phyloP scores from a whole-genome alignment of 2,113 vertebrate genomes.

The Solenodon paradoxus region DNA sequence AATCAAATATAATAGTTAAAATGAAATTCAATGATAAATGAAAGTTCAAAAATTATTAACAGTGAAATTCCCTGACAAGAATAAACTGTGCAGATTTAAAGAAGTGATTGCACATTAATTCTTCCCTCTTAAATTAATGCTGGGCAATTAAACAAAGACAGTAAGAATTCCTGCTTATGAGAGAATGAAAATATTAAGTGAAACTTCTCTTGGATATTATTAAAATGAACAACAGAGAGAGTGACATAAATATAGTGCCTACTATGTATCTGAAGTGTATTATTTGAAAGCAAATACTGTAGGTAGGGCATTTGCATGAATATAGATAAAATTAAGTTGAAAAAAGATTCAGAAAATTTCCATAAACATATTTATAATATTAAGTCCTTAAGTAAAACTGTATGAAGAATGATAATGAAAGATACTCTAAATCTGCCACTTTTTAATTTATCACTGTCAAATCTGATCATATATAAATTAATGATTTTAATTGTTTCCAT shows the following conservation, averaged over 20 bases:
- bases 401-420: neutral
- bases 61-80: neutral
- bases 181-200: neutral
- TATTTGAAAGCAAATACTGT: neutral
- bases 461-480: constrained; percentile 38
- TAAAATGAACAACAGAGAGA: neutral
- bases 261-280: neutral
- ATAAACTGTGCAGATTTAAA: neutral
- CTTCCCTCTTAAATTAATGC: neutral
- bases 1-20: neutral
- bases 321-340: neutral
- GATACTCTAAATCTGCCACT: neutral
- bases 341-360: neutral
- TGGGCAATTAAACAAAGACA: neutral
- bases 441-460: constrained; percentile 40
- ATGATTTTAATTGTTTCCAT: constrained; percentile 18
- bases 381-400: neutral
- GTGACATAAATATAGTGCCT: neutral
- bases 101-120: neutral
- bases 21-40: neutral
- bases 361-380: neutral
- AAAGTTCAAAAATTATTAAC: neutral
- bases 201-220: neutral
- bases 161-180: neutral
- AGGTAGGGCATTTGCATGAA: rapidly evolving